Conservation (phyloP, 1,140 invertebrate genomes). For the Linepithema humile region DNA sequence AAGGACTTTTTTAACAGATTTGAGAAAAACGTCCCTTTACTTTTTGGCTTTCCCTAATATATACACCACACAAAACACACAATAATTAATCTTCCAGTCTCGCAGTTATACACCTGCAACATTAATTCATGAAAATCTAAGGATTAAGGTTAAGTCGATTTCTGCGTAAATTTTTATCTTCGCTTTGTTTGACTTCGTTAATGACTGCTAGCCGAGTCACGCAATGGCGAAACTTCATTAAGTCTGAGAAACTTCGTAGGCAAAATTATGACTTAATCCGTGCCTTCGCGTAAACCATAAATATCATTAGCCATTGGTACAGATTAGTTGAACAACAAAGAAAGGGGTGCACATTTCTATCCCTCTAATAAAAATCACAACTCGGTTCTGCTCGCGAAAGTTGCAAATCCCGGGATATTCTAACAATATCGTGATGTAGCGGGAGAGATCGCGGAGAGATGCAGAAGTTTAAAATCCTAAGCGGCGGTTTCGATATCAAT, state of each 20-base stretch:
- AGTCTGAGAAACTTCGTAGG: not conserved
- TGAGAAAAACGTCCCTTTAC: too few relatives aligned
- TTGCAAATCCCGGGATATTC: constrained; percentile 14
- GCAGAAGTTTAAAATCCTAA: constrained; percentile 49
- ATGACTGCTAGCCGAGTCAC: constrained; percentile 27
- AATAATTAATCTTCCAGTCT: not conserved
- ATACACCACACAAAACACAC: too few relatives aligned
- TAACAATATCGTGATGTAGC: not conserved
- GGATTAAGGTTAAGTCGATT: constrained; percentile 38
- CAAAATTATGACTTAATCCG: constrained; percentile 23
- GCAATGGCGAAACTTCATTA: constrained; percentile 10
- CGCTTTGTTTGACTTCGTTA: constrained; percentile 38
- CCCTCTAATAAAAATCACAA: not conserved
- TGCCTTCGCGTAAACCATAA: constrained; percentile 24
- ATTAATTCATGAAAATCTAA: not conserved
- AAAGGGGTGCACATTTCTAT: not conserved
- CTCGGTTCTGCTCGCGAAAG: not conserved
- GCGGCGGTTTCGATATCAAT: constrained; percentile 42
- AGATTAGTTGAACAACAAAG: constrained; percentile 3
- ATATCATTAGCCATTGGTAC: constrained; percentile 23
- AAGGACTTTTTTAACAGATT: too few relatives aligned
- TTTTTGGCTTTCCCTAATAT: too few relatives aligned
- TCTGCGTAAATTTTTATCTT: constrained; percentile 38
- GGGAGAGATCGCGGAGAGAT: constrained; percentile 1
- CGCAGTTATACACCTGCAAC: not conserved